These are phyloP conservation scores for Acanthurus lineatus DNA, from an alignment of 2,797 vertebrate species.

Conservation along the genomic window DNA sequence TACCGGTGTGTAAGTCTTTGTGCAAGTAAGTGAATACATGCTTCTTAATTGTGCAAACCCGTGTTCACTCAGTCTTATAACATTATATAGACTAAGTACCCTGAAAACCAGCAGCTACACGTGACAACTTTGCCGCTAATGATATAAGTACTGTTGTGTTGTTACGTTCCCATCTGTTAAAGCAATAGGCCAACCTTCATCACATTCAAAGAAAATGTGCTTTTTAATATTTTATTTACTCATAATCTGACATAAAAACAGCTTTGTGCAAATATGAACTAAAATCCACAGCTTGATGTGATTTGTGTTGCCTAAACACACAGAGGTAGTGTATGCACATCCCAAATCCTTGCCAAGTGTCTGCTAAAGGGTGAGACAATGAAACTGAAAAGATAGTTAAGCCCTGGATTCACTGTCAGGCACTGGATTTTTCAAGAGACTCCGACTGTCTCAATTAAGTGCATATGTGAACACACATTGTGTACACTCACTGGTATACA, in stretches of 20 bases:
- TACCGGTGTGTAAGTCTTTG: neutral
- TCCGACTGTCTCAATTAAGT: slow-evolving; percentile 7
- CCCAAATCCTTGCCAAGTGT: slow-evolving; percentile 18
- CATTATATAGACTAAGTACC: neutral
- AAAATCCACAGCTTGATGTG: slow-evolving; percentile 47
- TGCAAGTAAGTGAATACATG: too few species aligned
- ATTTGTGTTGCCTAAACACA: slow-evolving; percentile 52
- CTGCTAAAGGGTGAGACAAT: slow-evolving; percentile 18
- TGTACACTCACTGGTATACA: neutral
- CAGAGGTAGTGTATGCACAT: slow-evolving; percentile 61
- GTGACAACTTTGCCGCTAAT: neutral
- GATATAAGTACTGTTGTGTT: neutral
- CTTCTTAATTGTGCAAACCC: too few species aligned
- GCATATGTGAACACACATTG: slow-evolving; percentile 28
- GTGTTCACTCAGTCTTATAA: too few species aligned
- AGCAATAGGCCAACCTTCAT: neutral
- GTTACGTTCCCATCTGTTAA: neutral
- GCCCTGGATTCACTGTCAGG: neutral
- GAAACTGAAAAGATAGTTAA: slow-evolving; percentile 6
- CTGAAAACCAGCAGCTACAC: neutral
- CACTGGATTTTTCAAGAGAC: neutral
- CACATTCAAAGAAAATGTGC: neutral
- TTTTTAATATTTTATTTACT: slow-evolving; percentile 30
- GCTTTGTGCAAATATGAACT: slow-evolving; percentile 41
- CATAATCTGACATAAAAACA: slow-evolving; percentile 22